Evolutionary conservation across 2,797 vertebrate species (phyloP).

Genomic region (Sebastes miniatus): DNA sequence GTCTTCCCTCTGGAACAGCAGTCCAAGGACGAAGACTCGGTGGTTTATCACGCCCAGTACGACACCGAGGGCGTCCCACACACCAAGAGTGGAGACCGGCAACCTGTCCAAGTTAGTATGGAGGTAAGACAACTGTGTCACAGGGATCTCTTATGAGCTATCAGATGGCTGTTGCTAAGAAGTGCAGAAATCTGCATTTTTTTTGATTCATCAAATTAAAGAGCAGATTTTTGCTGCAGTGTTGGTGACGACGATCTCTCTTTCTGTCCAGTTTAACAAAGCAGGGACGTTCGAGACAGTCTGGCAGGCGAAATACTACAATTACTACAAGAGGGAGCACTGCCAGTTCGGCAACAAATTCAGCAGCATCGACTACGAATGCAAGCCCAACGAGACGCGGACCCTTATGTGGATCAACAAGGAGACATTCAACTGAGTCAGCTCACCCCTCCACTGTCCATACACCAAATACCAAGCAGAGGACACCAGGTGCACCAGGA

Average conservation of each 20-base stretch:
- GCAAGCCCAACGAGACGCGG: constrained; percentile 97
- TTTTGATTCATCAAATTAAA: neutral
- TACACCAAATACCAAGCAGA: neutral
- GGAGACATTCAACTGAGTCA: constrained; percentile 87
- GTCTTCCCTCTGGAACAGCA: constrained; percentile 91
- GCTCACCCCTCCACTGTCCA: neutral
- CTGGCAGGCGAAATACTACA: constrained; percentile 99
- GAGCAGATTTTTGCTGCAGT: neutral
- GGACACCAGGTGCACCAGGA: constrained; percentile 12
- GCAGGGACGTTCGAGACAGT: constrained; percentile 95
- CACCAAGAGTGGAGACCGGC: constrained; percentile 97
- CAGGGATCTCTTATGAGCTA: neutral
- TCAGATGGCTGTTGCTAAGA: neutral
- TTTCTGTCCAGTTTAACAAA: constrained; percentile 79
- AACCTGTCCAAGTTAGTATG: constrained; percentile 94
- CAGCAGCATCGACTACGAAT: constrained; percentile 94
- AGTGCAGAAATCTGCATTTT: neutral
- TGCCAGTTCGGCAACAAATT: constrained; percentile 98
- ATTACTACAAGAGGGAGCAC: constrained; percentile 99
- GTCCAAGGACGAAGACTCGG: constrained; percentile 86
- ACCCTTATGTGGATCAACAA: constrained; percentile 99
- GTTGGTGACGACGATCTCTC: neutral
- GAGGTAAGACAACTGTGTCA: constrained; percentile 80
- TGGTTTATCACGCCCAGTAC: constrained; percentile 88
- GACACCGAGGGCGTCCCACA: constrained; percentile 96